Percentiles rank a stretch among this genome's conserved stretches.
Evolutionary conservation across 1,140 invertebrate species (phyloP).

Genomic region (Saccostrea cuccullata): DNA sequence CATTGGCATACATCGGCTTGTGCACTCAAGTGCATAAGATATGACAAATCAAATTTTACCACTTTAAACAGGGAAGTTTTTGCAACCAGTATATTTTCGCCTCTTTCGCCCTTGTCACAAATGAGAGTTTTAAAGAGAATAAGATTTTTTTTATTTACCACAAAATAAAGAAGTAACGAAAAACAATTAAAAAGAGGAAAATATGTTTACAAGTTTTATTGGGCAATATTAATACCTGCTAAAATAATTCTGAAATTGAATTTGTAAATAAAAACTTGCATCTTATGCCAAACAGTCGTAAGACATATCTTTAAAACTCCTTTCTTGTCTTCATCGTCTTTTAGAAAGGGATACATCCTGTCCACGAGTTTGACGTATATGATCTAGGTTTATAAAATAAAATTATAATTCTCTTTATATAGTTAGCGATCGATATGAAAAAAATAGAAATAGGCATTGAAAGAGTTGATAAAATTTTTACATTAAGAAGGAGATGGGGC

Average conservation of each 20-base stretch:
- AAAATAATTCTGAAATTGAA: not conserved
- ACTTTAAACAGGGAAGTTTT: not conserved
- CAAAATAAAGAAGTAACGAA: not conserved
- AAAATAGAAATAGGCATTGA: not conserved
- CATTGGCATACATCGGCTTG: not conserved
- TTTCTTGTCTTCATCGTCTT: not conserved
- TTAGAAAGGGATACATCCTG: not conserved
- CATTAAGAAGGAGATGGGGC: not conserved
- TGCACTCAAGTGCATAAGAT: too few species aligned
- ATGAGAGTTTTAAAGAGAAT: not conserved
- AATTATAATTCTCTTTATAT: not conserved
- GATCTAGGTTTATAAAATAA: not conserved
- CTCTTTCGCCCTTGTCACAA: not conserved
- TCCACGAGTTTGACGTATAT: not conserved
- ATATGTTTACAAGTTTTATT: not conserved
- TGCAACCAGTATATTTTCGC: not conserved
- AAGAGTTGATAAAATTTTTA: not conserved
- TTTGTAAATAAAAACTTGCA: not conserved
- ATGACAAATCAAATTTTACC: not conserved
- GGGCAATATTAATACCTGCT: not conserved
- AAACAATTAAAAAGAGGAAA: not conserved
- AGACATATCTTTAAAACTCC: not conserved
- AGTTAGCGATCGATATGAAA: not conserved
- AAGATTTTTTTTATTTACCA: not conserved
- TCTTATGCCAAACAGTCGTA: not conserved